These are phyloP conservation scores for Lamellibrachia columna DNA, from an alignment of 2,888 invertebrate genomes.

Conservation along the genomic window DNA sequence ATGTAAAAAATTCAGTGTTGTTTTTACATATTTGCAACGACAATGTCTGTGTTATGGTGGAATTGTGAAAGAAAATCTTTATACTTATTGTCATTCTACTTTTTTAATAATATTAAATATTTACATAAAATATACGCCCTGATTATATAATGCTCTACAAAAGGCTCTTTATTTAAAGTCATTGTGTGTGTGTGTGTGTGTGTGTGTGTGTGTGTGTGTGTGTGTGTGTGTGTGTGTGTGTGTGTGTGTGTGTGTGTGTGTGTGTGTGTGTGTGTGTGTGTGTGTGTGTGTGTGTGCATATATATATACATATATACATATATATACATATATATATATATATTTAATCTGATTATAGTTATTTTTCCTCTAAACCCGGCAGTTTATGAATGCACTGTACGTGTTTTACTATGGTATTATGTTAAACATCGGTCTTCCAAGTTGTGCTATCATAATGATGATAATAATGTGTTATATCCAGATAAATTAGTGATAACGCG, in stretches of 20 bases:
- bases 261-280: slow-evolving; percentile 25
- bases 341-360: too few species aligned
- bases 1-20: not conserved
- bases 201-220: slow-evolving; percentile 27
- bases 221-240: slow-evolving; percentile 26
- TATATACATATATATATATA: too few species aligned
- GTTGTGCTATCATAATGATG: too few species aligned
- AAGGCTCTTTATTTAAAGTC: too few species aligned
- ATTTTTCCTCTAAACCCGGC: too few species aligned
- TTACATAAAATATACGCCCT: not conserved
- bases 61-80: not conserved
- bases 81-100: not conserved
- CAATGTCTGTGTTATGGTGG: not conserved
- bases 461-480: too few species aligned
- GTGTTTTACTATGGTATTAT: too few species aligned
- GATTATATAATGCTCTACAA: not conserved
- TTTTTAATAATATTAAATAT: not conserved
- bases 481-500: too few species aligned
- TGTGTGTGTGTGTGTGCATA: slow-evolving; percentile 23
- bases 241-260: slow-evolving; percentile 23
- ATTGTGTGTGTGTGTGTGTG: slow-evolving; percentile 18
- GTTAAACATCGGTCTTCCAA: too few species aligned
- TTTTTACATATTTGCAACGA: not conserved
- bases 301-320: too few species aligned
- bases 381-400: too few species aligned